Evolutionary conservation across 2,888 invertebrate genomes (phyloP), one percentile per base, ranked within the genome.

Genomic region (Drosophila barbarae): DNA sequence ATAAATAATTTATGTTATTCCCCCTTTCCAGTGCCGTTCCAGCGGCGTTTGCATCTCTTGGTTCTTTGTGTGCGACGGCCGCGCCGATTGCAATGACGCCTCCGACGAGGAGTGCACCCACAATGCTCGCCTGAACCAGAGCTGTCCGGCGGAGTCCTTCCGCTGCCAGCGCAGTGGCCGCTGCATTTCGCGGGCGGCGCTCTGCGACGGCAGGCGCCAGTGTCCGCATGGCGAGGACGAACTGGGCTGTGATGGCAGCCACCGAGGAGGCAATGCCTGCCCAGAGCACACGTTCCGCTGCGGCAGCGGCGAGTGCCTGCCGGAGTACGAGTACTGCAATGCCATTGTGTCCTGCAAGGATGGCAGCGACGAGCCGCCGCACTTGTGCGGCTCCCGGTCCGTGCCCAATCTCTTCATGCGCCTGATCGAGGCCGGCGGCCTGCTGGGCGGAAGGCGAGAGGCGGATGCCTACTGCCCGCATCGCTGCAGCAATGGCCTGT

Each of bases 271-370:
- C 54, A 79, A 76, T 46, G 69, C 77, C 57, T 96, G 96, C 85
- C 96, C 96, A 21, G 91, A 93, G 35, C 93, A 95, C 76, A 95
- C 96, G 13, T 96, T 95, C 91, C 93, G 94, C 63, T 96, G 96
- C 88, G 92, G 92, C 72, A 95, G 95, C 76, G 96, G 96, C 26
- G 95, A 95, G 87, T 97, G 96, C 85, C 89, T 96, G 63, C 96
- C 96, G 0, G 96, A 95, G 84, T 96, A 95, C 86, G 96, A 96
- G 88, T 96, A 96, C 90, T 97, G 97, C 89, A 97, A 97, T 90
- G 96, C 96, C 6, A 95, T 96, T 57, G 92, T 95, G 52, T 93
- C 94, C 66, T 96, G 96, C 89, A 92, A 93, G 76, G 97, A 97
- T 88, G 96, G 94, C n/a, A 95, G 95, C 67, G 97, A 97, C 87